A percentile compares a stretch with the other conserved stretches of the same genome.
These are phyloP conservation scores for Zophobas atratus DNA, from an alignment of 1,140 invertebrate species.

Conservation along the genomic window DNA sequence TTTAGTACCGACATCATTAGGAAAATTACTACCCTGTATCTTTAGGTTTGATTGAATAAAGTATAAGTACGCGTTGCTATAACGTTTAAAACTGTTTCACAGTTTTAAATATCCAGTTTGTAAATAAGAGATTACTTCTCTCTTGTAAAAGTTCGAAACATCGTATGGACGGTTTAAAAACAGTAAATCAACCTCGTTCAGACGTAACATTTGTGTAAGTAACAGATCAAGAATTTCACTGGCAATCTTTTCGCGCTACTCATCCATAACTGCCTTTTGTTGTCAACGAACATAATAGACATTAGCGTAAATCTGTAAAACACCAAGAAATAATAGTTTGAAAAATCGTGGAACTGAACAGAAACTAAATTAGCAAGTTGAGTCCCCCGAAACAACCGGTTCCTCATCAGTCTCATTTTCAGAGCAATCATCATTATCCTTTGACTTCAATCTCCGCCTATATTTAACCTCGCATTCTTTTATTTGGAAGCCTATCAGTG, in stretches of 20 bases:
- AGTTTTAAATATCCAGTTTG: too few relatives aligned
- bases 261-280: background rate
- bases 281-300: background rate
- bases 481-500: constrained; percentile 75
- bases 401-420: constrained; percentile 64
- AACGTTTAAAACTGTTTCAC: too few relatives aligned
- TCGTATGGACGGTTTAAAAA: background rate
- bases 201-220: background rate
- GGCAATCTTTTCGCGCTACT: background rate
- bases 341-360: background rate
- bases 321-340: background rate
- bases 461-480: constrained; percentile 69
- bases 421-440: constrained; percentile 52
- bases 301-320: background rate
- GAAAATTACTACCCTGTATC: too few relatives aligned
- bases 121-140: too few relatives aligned
- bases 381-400: constrained; percentile 58
- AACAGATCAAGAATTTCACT: constrained; percentile 14
- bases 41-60: too few relatives aligned
- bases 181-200: too few relatives aligned
- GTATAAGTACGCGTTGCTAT: too few relatives aligned
- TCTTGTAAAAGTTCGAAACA: too few relatives aligned
- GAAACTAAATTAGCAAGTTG: constrained; percentile 26
- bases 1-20: too few relatives aligned
- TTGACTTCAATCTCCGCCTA: constrained; percentile 54